Percentiles rank a stretch among this genome's conserved stretches.
phyloP scores from a whole-genome alignment of 1,140 invertebrate genomes.

The Capitella teleta region DNA sequence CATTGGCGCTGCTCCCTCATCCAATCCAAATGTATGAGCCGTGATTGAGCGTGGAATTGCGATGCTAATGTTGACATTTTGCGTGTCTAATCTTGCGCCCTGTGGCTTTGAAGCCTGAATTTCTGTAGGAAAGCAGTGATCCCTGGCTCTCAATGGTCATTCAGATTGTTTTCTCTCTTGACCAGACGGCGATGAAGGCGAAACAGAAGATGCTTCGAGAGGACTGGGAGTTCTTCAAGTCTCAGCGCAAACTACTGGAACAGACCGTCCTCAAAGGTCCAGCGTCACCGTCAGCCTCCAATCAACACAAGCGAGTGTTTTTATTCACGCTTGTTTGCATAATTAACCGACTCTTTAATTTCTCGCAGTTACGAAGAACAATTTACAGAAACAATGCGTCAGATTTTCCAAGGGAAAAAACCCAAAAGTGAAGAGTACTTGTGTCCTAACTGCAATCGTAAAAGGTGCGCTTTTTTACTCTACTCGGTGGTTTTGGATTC shows the following conservation, averaged over 20 bases:
- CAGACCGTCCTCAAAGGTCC: background rate
- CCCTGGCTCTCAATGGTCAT: too few relatives aligned
- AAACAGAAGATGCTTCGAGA: conserved; percentile 48
- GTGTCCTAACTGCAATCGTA: conserved; percentile 34
- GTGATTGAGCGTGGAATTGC: too few relatives aligned
- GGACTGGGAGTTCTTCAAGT: conserved; percentile 49
- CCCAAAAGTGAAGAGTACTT: conserved; percentile 23
- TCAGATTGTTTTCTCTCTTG: too few relatives aligned
- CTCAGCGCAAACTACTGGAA: conserved; percentile 42
- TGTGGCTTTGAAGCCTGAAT: too few relatives aligned
- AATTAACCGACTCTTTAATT: background rate
- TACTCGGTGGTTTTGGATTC: too few relatives aligned
- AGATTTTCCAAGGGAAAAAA: conserved; percentile 30
- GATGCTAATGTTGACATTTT: too few relatives aligned
- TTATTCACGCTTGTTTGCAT: background rate
- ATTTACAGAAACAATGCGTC: conserved; percentile 37
- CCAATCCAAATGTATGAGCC: too few relatives aligned
- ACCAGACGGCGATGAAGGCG: conserved; percentile 25
- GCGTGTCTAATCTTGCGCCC: too few relatives aligned
- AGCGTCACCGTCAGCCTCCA: background rate
- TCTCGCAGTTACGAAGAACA: conserved; percentile 11
- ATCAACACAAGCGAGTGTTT: background rate
- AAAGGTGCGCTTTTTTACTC: conserved; percentile 26
- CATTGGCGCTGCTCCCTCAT: too few relatives aligned
- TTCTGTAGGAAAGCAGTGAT: too few relatives aligned